These are phyloP conservation scores for Ammodramus savannarum DNA, from an alignment of 2,113 vertebrate genomes.

Conservation along the genomic window DNA sequence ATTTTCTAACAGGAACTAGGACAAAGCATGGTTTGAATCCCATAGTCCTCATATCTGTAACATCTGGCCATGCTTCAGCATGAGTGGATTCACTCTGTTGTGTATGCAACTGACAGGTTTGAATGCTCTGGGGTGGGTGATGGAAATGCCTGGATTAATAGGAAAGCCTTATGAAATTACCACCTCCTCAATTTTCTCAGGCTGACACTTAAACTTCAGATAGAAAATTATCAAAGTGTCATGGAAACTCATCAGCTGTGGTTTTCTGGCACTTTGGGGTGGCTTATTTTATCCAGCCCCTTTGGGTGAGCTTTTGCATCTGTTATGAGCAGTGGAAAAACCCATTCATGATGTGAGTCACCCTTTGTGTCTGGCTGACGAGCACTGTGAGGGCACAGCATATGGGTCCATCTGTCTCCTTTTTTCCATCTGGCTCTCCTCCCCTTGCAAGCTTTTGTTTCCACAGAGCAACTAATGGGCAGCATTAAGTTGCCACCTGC, in stretches of 20 bases:
- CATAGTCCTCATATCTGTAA: background rate
- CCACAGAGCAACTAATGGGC: background rate
- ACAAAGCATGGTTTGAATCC: background rate
- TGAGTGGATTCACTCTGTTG: background rate
- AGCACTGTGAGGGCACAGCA: background rate
- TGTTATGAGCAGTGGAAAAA: conserved; percentile 26
- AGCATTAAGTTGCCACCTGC: conserved; percentile 46
- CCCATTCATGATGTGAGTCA: background rate
- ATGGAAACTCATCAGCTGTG: background rate
- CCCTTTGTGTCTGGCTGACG: background rate
- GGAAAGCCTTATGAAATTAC: background rate
- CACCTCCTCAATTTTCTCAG: background rate
- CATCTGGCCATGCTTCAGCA: background rate
- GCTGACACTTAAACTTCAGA: background rate
- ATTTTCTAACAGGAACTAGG: background rate
- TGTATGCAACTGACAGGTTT: background rate
- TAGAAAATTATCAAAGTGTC: background rate
- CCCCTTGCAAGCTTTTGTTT: conserved; percentile 33
- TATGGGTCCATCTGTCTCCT: conserved; percentile 37
- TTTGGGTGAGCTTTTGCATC: conserved; percentile 14
- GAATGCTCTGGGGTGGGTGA: background rate
- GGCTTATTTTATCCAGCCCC: background rate
- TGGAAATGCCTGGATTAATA: background rate
- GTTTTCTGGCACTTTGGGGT: background rate
- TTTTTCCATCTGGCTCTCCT: conserved; percentile 41